A percentile compares a stretch with the other conserved stretches of the same genome.
Conservation (phyloP, 1,140 invertebrate genomes). For the Trachymyrmex cornetzi region DNA sequence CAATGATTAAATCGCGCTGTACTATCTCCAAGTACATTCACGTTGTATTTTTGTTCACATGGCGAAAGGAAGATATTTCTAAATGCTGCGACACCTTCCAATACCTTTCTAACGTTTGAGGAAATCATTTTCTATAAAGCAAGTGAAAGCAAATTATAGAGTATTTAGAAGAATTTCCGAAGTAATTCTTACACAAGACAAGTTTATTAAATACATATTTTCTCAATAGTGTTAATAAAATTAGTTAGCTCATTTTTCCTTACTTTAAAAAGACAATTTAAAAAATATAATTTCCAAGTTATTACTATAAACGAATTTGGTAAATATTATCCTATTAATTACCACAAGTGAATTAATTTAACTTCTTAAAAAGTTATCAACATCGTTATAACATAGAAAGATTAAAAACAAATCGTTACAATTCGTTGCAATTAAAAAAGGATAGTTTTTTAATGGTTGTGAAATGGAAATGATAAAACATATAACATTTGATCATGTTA, state of each 20-base stretch:
- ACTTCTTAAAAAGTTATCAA: too few species aligned
- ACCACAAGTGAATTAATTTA: too few species aligned
- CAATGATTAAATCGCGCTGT: conserved; percentile 7
- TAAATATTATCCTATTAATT: too few species aligned
- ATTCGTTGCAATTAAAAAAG: too few species aligned
- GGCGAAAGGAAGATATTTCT: conserved; percentile 52
- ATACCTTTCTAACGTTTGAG: conserved; percentile 35
- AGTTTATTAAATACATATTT: conserved; percentile 6
- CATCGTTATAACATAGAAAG: too few species aligned
- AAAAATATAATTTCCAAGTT: too few species aligned
- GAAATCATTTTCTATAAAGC: conserved; percentile 10
- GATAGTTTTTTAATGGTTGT: too few species aligned
- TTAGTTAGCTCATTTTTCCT: background rate
- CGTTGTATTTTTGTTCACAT: conserved; percentile 10
- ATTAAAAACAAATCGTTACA: too few species aligned
- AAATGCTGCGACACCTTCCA: background rate
- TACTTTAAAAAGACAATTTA: background rate
- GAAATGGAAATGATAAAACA: too few species aligned
- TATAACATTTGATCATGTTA: too few species aligned
- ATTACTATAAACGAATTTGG: too few species aligned
- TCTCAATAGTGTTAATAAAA: background rate
- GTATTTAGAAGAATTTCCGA: background rate
- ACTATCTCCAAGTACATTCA: conserved; percentile 31
- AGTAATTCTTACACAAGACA: background rate
- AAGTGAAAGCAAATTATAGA: conserved; percentile 35